Percentiles rank a stretch among this genome's conserved stretches.
phyloP scores from a whole-genome alignment of 2,888 invertebrate species.

The Ceriagrion tenellum region DNA sequence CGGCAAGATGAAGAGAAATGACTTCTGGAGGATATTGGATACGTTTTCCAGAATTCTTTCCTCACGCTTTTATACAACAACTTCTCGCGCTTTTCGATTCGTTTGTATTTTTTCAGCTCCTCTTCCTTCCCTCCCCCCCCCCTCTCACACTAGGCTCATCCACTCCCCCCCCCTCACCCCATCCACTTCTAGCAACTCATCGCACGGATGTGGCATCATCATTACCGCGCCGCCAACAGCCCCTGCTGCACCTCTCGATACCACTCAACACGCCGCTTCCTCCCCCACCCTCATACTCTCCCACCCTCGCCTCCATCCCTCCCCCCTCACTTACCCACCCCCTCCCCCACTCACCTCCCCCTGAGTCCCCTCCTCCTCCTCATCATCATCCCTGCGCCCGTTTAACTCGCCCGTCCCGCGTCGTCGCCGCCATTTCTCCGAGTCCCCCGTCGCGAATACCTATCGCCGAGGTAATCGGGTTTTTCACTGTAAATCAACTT shows the following conservation, averaged over 20 bases:
- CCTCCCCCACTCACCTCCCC: background rate
- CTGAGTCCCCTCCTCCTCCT: background rate
- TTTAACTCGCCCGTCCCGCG: background rate
- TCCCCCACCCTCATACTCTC: too few relatives aligned
- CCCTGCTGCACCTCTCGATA: background rate
- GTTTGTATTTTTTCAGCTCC: too few relatives aligned
- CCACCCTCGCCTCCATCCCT: too few relatives aligned
- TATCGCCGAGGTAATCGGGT: slow-evolving; percentile 58
- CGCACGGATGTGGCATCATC: slow-evolving; percentile 51
- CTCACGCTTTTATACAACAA: background rate
- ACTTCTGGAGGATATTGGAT: background rate
- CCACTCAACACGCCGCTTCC: too few relatives aligned
- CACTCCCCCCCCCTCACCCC: background rate
- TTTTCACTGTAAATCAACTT: slow-evolving; percentile 55
- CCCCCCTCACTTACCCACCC: background rate
- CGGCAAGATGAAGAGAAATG: background rate
- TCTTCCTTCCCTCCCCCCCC: background rate
- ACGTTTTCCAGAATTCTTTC: background rate
- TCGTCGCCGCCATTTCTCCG: background rate
- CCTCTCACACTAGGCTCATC: background rate
- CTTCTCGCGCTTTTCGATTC: background rate
- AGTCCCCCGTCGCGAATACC: slow-evolving; percentile 23
- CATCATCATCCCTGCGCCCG: too few relatives aligned
- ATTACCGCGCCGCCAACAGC: slow-evolving; percentile 32
- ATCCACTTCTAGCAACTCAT: slow-evolving; percentile 47